Evolutionary conservation across 2,113 vertebrate genomes (phyloP).

Genomic region (Microtus montanus): DNA sequence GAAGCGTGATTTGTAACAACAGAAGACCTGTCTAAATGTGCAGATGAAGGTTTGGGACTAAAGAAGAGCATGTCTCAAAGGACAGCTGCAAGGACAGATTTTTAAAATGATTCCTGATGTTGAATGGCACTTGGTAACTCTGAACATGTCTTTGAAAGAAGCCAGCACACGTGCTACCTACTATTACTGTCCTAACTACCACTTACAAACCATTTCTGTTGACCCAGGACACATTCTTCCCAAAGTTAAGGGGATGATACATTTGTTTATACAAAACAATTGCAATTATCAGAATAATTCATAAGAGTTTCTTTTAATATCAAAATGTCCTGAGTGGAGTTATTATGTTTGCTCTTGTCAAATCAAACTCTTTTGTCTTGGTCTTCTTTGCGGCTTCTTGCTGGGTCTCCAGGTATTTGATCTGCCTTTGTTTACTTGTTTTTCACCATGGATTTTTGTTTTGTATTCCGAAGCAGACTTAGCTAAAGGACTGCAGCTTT

Average conservation of each 20-base stretch:
- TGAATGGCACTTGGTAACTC: not conserved
- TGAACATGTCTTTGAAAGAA: conserved; percentile 39
- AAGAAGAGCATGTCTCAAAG: not conserved
- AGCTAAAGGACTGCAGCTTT: conserved; percentile 30
- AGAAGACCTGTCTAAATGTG: not conserved
- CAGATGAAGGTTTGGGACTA: not conserved
- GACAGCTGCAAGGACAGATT: not conserved
- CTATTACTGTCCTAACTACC: not conserved
- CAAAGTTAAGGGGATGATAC: not conserved
- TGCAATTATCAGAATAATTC: not conserved
- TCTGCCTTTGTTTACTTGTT: conserved; percentile 27
- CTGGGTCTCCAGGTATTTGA: not conserved
- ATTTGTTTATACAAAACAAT: not conserved
- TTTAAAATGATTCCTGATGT: not conserved
- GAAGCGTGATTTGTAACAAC: not conserved
- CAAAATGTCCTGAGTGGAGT: not conserved
- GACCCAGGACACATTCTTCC: conserved; percentile 19
- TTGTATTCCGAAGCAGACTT: not conserved
- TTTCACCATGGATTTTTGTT: not conserved
- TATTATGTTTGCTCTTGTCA: conserved; percentile 8
- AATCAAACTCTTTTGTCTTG: not conserved
- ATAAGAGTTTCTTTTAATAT: not conserved
- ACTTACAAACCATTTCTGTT: not conserved
- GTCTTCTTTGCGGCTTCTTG: not conserved
- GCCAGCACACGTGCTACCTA: not conserved